Conservation (phyloP, 1,140 invertebrate genomes). For the Olivierus martensii region DNA sequence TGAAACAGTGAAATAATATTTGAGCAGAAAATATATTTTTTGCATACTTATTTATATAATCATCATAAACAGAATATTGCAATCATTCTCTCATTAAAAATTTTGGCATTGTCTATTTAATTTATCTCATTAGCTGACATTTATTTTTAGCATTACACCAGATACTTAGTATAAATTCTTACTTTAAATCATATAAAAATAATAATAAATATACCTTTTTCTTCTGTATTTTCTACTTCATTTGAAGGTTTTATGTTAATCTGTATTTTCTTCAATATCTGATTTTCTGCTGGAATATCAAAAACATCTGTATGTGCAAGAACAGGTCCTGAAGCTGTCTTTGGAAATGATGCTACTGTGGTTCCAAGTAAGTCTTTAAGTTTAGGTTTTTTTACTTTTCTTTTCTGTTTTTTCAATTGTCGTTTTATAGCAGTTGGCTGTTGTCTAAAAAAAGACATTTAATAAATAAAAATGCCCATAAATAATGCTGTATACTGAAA, state of each 20-base stretch:
- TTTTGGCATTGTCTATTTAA: no score
- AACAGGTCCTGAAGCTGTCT: conserved; percentile 10
- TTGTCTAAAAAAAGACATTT: conserved; percentile 20
- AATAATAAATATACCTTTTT: not conserved
- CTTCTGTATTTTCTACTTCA: conserved; percentile 4
- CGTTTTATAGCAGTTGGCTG: conserved; percentile 42
- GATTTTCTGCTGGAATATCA: conserved; percentile 34
- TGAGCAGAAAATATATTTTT: no score
- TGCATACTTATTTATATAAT: no score
- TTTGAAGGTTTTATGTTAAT: conserved; percentile 32
- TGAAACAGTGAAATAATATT: no score
- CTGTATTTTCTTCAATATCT: conserved; percentile 15
- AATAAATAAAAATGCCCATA: no score
- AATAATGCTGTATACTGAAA: no score
- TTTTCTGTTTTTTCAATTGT: conserved; percentile 35
- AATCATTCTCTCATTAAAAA: no score
- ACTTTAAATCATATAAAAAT: no score
- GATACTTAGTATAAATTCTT: no score
- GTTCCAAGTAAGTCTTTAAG: conserved; percentile 36
- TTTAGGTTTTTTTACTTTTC: conserved; percentile 46
- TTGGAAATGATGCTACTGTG: conserved; percentile 24
- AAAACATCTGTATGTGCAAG: conserved; percentile 44
- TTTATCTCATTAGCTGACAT: no score
- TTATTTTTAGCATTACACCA: no score
- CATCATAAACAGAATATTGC: no score